Conservation (phyloP, 2,888 invertebrate species). For the Bibio marci region DNA sequence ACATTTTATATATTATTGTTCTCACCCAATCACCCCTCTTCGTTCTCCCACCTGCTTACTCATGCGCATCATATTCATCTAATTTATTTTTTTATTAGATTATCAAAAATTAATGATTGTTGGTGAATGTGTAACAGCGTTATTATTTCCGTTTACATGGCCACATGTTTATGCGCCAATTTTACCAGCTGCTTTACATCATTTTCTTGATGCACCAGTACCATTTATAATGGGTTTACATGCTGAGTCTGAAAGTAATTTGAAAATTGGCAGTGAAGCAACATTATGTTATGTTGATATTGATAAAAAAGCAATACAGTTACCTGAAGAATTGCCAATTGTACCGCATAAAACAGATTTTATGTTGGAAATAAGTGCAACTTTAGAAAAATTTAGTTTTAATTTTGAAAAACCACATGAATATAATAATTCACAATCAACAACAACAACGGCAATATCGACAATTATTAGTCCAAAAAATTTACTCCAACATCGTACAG, state of each 20-base stretch:
- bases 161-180: slow-evolving; percentile 99
- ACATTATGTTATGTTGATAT: slow-evolving; percentile 92
- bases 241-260: slow-evolving; percentile 38
- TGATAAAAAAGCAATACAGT: slow-evolving; percentile 78
- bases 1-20: not conserved
- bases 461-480: slow-evolving; percentile 2
- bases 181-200: slow-evolving; percentile 81
- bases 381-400: slow-evolving; percentile 54
- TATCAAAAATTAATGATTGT: slow-evolving; percentile 92
- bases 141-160: slow-evolving; percentile 93
- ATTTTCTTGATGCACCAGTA: slow-evolving; percentile 97
- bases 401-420: slow-evolving; percentile 24
- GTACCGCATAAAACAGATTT: slow-evolving; percentile 85
- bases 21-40: not conserved
- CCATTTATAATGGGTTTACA: slow-evolving; percentile 95
- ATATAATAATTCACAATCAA: slow-evolving; percentile 9
- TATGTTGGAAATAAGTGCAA: slow-evolving; percentile 62
- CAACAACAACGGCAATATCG: slow-evolving; percentile 9
- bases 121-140: slow-evolving; percentile 77
- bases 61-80: slow-evolving; percentile 6
- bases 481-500: slow-evolving; percentile 4
- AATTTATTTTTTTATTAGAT: slow-evolving; percentile 35
- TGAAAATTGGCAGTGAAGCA: slow-evolving; percentile 60
- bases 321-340: slow-evolving; percentile 87
- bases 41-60: too few species aligned